These are phyloP conservation scores for Pituophis catenifer DNA, from an alignment of 2,113 vertebrate genomes.

Conservation along the genomic window DNA sequence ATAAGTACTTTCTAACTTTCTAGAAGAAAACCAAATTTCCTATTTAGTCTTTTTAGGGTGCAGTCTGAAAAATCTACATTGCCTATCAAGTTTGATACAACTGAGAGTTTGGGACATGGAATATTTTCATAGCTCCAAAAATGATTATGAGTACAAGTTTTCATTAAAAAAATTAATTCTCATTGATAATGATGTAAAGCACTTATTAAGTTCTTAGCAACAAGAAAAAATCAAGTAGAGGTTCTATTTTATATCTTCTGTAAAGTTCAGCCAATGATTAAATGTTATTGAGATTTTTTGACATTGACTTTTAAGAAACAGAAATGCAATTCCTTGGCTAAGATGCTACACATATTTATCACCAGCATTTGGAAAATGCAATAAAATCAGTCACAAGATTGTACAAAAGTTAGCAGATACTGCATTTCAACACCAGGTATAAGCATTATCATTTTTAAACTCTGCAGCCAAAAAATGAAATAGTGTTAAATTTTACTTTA, in stretches of 20 bases:
- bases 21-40: not conserved
- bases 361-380: not conserved
- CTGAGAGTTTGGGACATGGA: not conserved
- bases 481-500: slow-evolving; percentile 14
- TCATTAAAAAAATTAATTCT: not conserved
- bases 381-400: not conserved
- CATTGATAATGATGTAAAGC: not conserved
- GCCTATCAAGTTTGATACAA: not conserved
- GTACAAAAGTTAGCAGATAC: slow-evolving; percentile 6
- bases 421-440: not conserved
- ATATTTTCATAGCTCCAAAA: not conserved
- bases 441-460: slow-evolving; percentile 23
- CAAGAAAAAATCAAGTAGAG: not conserved
- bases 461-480: slow-evolving; percentile 11
- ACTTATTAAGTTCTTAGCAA: not conserved
- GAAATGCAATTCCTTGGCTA: not conserved
- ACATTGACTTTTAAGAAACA: not conserved
- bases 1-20: not conserved
- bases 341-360: slow-evolving; percentile 9
- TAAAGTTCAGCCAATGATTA: not conserved
- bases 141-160: not conserved
- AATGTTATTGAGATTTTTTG: not conserved
- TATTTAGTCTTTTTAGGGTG: not conserved
- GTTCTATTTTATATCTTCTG: not conserved
- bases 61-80: not conserved